A percentile compares a stretch with the other conserved stretches of the same genome.
phyloP scores from a whole-genome alignment of 2,797 vertebrate species.

The Pseudomugil gertrudae region DNA sequence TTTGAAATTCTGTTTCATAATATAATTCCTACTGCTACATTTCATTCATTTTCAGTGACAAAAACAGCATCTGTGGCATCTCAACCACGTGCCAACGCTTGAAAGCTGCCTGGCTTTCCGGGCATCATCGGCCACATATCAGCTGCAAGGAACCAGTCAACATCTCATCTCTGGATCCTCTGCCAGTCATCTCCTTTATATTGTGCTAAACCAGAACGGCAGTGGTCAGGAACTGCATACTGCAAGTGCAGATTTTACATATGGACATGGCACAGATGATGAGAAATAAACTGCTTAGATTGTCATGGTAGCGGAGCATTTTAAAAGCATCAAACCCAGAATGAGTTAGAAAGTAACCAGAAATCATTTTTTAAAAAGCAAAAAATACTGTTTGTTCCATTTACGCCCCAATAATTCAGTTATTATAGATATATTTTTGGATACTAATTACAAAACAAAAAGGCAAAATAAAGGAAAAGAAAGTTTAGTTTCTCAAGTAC shows the following conservation, averaged over 20 bases:
- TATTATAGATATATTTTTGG: slow-evolving; percentile 45
- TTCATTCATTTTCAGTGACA: slow-evolving; percentile 41
- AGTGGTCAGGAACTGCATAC: slow-evolving; percentile 23
- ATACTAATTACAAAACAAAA: slow-evolving; percentile 51
- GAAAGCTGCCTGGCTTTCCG: slow-evolving; percentile 31
- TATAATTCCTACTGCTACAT: slow-evolving; percentile 38
- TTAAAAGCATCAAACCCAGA: slow-evolving; percentile 24
- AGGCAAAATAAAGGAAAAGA: slow-evolving; percentile 41
- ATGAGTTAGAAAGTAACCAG: slow-evolving; percentile 39
- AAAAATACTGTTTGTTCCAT: slow-evolving; percentile 74
- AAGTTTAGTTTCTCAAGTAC: slow-evolving; percentile 41
- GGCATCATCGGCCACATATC: slow-evolving; percentile 55
- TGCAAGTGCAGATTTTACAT: slow-evolving; percentile 28
- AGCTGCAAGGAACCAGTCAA: slow-evolving; percentile 39
- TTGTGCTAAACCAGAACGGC: slow-evolving; percentile 21
- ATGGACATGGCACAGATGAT: slow-evolving; percentile 28
- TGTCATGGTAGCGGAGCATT: slow-evolving; percentile 59
- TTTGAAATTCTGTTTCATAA: slow-evolving; percentile 35
- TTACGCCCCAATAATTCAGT: slow-evolving; percentile 49
- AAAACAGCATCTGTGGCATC: slow-evolving; percentile 50
- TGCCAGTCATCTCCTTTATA: slow-evolving; percentile 27
- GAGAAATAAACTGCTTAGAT: slow-evolving; percentile 54
- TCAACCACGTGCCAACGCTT: slow-evolving; percentile 38
- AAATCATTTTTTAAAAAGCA: slow-evolving; percentile 37
- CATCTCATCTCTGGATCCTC: slow-evolving; percentile 8